These are phyloP conservation scores for Siphamia tubifer DNA, from an alignment of 2,113 vertebrate genomes.

Conservation along the genomic window DNA sequence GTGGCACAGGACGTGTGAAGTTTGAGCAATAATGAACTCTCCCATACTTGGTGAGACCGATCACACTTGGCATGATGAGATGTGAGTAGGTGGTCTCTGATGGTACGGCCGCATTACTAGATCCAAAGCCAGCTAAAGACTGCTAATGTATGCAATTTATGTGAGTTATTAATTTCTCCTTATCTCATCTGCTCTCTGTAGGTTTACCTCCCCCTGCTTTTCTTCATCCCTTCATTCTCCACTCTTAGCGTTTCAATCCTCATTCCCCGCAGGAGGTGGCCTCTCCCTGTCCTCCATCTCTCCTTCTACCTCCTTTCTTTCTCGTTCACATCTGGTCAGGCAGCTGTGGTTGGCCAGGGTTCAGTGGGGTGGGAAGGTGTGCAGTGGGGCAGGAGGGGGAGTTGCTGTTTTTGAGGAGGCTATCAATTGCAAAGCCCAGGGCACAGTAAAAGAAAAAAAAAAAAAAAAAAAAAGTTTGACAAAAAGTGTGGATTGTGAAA, in stretches of 20 bases:
- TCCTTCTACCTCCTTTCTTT: conserved; percentile 64
- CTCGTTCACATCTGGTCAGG: conserved; percentile 93
- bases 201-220: background rate
- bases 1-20: conserved; percentile 39
- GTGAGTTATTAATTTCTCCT: conserved; percentile 15
- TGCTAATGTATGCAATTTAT: conserved; percentile 20
- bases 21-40: conserved; percentile 23
- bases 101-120: conserved; percentile 52
- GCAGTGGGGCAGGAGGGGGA: conserved; percentile 26
- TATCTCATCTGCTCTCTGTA: conserved; percentile 8
- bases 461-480: conserved; percentile 56
- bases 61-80: conserved; percentile 4
- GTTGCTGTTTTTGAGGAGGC: conserved; percentile 85
- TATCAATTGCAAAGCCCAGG: conserved; percentile 98
- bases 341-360: conserved; percentile 97
- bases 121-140: conserved; percentile 22
- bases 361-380: conserved; percentile 88
- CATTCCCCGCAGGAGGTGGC: conserved; percentile 72
- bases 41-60: background rate
- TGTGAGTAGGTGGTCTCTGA: conserved; percentile 64
- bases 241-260: conserved; percentile 41
- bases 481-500: conserved; percentile 58
- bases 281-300: conserved; percentile 72
- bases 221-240: conserved; percentile 29
- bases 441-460: conserved; percentile 81